Conservation (phyloP, 1,140 invertebrate genomes). For the Zaprionus ghesquierei region DNA sequence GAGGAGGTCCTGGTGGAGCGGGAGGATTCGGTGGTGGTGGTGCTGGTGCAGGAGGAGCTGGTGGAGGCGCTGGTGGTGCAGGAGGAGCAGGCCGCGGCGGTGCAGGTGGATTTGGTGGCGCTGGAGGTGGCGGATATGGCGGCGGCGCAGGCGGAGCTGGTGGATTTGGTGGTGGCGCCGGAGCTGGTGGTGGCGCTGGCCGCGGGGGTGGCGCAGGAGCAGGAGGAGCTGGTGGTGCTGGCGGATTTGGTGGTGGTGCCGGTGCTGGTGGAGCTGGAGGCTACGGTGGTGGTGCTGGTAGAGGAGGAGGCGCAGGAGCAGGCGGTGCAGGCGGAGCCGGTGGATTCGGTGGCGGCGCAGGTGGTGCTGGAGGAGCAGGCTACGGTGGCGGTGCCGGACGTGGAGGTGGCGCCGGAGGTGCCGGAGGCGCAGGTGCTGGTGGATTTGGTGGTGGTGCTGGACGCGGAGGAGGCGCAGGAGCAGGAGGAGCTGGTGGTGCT, state of each 20-base stretch:
- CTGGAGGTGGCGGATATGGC: conserved; percentile 21
- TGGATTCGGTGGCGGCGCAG: conserved; percentile 75
- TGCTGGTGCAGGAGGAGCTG: background rate
- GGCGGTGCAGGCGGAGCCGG: conserved; percentile 77
- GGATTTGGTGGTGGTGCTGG: conserved; percentile 49
- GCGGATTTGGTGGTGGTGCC: conserved; percentile 69
- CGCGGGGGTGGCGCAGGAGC: conserved; percentile 73
- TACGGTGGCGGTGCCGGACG: conserved; percentile 71
- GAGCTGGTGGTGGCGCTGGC: conserved; percentile 51
- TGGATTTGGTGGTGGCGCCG: conserved; percentile 39
- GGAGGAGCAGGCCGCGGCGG: conserved; percentile 52
- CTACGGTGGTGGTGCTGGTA: conserved; percentile 4
- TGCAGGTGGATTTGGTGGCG: conserved; percentile 61
- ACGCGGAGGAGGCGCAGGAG: conserved; percentile 71
- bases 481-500: conserved; percentile 46
- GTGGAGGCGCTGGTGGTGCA: conserved; percentile 52
- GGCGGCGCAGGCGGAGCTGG: conserved; percentile 51
- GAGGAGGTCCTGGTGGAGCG: conserved; percentile 72
- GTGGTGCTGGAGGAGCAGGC: conserved; percentile 74
- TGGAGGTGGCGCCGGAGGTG: conserved; percentile 44
- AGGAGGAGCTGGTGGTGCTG: conserved; percentile 45
- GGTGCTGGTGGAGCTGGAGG: conserved; percentile 72
- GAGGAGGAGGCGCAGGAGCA: conserved; percentile 11
- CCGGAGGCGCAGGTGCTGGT: too few relatives aligned
- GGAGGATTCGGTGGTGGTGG: conserved; percentile 70